Evolutionary conservation across 2,113 vertebrate genomes (phyloP).

Genomic region (Saccopteryx leptura): DNA sequence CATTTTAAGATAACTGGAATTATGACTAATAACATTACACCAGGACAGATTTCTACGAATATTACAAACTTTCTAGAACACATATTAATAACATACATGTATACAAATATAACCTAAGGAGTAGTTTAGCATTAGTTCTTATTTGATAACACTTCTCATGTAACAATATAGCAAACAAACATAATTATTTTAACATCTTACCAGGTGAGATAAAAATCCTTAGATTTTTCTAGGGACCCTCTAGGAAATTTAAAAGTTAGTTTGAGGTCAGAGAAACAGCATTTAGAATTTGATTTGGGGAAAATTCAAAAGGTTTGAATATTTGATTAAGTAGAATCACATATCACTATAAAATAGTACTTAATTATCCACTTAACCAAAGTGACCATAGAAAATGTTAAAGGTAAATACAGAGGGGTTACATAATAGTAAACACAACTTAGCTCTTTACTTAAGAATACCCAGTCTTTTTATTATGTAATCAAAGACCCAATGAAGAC

Average conservation of each 20-base stretch:
- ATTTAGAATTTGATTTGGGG: background rate
- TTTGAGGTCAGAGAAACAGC: background rate
- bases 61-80: background rate
- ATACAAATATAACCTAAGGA: background rate
- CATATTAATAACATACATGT: background rate
- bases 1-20: background rate
- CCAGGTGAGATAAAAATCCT: background rate
- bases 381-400: background rate
- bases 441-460: background rate
- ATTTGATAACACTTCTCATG: background rate
- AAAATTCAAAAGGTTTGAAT: background rate
- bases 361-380: background rate
- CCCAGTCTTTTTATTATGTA: background rate
- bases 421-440: background rate
- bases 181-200: background rate
- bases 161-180: conserved; percentile 1
- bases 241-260: background rate
- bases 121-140: background rate
- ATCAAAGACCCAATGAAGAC: background rate
- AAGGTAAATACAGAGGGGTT: background rate
- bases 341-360: background rate
- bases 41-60: background rate
- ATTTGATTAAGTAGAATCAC: background rate
- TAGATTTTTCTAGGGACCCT: background rate
- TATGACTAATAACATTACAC: background rate